phyloP scores from a whole-genome alignment of 2,888 invertebrate genomes.

The Acronicta psi region DNA sequence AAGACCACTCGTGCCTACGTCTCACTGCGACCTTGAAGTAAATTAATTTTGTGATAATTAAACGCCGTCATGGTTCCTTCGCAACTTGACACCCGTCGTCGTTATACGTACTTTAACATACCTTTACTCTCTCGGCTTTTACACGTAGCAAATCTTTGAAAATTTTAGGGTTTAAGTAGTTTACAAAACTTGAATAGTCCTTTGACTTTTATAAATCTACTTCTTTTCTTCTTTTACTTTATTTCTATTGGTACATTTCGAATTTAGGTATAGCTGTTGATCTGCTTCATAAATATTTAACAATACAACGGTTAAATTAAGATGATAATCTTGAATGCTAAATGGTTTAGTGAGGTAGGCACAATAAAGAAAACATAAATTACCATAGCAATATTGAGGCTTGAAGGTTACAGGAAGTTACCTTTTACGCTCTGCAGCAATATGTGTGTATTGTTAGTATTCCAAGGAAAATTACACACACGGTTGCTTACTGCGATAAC shows the following conservation, averaged over 20 bases:
- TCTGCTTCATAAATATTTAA: constrained; percentile 2
- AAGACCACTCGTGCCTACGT: constrained; percentile 4
- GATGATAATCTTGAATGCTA: constrained; percentile 37
- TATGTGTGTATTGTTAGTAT: constrained; percentile 33
- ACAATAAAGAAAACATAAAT: constrained; percentile 49
- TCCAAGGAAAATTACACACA: constrained; percentile 25
- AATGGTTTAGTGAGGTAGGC: constrained; percentile 52
- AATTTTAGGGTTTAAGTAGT: constrained; percentile 11
- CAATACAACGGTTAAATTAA: constrained; percentile 15
- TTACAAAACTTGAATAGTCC: neutral
- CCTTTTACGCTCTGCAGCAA: constrained; percentile 43
- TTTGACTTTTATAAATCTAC: neutral
- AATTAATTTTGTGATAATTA: constrained; percentile 49
- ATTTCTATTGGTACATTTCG: neutral
- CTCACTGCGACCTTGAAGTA: constrained; percentile 25
- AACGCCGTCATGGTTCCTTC: constrained; percentile 39
- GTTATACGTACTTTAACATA: constrained; percentile 42
- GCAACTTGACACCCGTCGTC: constrained; percentile 41
- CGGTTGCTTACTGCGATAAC: constrained; percentile 1
- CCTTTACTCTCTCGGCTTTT: constrained; percentile 13
- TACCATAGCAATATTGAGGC: constrained; percentile 64
- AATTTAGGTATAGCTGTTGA: neutral
- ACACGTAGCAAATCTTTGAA: constrained; percentile 19
- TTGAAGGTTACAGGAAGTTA: constrained; percentile 60
- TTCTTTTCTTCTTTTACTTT: neutral